A percentile compares a stretch with the other conserved stretches of the same genome.
phyloP scores from a whole-genome alignment of 2,113 vertebrate species.

The Theristicus caerulescens region DNA sequence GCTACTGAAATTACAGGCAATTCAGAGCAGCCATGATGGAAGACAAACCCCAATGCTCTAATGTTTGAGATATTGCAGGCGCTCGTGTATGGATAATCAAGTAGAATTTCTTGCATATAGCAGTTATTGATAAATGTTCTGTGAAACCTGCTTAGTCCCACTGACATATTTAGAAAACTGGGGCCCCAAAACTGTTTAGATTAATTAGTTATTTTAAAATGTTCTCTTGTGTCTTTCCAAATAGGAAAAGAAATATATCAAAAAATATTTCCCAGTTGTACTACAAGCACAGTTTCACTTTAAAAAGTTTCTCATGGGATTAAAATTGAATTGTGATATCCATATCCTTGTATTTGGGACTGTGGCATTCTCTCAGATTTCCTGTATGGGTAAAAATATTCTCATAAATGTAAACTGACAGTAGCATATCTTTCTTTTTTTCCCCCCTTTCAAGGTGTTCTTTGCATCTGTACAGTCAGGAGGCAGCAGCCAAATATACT shows the following conservation, averaged over 20 bases:
- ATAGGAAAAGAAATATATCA: not conserved
- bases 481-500: slow-evolving; percentile 94
- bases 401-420: slow-evolving; percentile 35
- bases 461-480: slow-evolving; percentile 88
- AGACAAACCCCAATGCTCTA: rapidly evolving
- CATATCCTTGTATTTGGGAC: not conserved
- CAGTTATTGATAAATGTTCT: not conserved
- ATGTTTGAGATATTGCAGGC: not conserved
- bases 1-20: not conserved
- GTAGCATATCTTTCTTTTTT: not conserved
- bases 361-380: not conserved
- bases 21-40: not conserved
- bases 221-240: not conserved
- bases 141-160: not conserved
- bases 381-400: not conserved
- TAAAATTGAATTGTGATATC: slow-evolving; percentile 4
- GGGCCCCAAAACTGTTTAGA: not conserved
- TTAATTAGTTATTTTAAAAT: slow-evolving; percentile 10
- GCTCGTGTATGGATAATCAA: not conserved
- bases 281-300: not conserved
- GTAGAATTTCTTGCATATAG: not conserved
- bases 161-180: not conserved
- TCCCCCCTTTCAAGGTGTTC: slow-evolving; percentile 81
- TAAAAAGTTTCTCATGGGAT: not conserved
- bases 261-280: not conserved